phyloP scores from a whole-genome alignment of 2,888 invertebrate species.

The Cinara cedri region DNA sequence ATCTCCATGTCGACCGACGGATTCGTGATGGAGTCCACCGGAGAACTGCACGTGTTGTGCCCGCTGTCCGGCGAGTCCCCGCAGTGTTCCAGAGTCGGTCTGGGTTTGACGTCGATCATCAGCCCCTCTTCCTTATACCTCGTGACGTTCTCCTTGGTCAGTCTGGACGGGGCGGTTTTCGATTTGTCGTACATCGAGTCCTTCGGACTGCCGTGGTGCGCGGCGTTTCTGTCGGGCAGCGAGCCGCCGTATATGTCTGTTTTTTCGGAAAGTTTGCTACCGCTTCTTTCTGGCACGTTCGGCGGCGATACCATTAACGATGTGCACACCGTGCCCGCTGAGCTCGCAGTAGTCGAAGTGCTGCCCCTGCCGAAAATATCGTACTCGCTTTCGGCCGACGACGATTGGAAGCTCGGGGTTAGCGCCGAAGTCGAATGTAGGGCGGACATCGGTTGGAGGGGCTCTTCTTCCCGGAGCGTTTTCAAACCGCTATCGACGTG shows the following conservation, averaged over 20 bases:
- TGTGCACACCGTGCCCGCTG: constrained; percentile 88
- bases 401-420: constrained; percentile 66
- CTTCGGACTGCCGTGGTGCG: neutral
- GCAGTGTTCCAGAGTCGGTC: constrained; percentile 62
- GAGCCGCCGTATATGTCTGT: constrained; percentile 28
- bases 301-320: constrained; percentile 78
- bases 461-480: constrained; percentile 78
- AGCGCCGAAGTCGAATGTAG: constrained; percentile 75
- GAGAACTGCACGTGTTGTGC: constrained; percentile 80
- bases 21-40: constrained; percentile 71
- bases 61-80: constrained; percentile 82
- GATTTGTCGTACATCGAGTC: constrained; percentile 56
- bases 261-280: constrained; percentile 62
- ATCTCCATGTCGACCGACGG: constrained; percentile 78
- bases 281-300: constrained; percentile 82
- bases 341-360: constrained; percentile 88
- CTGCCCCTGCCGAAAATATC: constrained; percentile 86
- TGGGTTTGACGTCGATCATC: constrained; percentile 58
- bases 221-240: constrained; percentile 33
- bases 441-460: constrained; percentile 65
- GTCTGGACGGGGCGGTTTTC: constrained; percentile 54
- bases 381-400: constrained; percentile 76
- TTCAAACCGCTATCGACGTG: constrained; percentile 94
- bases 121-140: constrained; percentile 33
- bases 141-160: constrained; percentile 52